A percentile compares a stretch with the other conserved stretches of the same genome.
These are phyloP conservation scores for Quadroppia sp. DNA, from an alignment of 2,888 invertebrate species.

Conservation along the genomic window DNA sequence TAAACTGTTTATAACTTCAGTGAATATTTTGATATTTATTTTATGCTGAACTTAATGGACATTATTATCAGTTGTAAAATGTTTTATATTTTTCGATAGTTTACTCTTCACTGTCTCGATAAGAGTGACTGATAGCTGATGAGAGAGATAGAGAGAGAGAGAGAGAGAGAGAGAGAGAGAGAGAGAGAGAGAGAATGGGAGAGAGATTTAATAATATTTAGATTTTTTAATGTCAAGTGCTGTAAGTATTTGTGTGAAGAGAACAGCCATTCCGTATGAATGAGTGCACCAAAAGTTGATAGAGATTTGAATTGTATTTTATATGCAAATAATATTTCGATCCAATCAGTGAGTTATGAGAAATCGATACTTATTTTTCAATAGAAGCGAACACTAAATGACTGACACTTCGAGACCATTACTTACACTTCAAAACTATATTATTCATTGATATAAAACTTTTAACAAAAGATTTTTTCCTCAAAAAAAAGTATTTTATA, in stretches of 20 bases:
- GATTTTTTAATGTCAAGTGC: neutral
- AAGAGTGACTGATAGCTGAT: neutral
- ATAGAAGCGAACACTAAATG: neutral
- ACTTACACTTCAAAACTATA: neutral
- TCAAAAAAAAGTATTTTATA: no score
- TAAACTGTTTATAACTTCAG: neutral
- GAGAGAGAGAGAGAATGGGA: neutral
- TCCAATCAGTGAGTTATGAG: slow-evolving; percentile 10
- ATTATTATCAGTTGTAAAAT: slow-evolving; percentile 28
- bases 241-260: neutral
- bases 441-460: no score
- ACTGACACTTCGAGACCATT: neutral
- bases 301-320: slow-evolving; percentile 6
- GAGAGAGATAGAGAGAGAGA: no score
- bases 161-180: neutral
- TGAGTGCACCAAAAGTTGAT: neutral
- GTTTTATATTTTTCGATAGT: slow-evolving; percentile 19
- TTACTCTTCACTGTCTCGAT: neutral
- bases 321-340: slow-evolving; percentile 6
- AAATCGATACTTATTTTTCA: slow-evolving; percentile 1
- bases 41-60: neutral
- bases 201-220: neutral
- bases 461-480: no score
- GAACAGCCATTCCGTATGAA: neutral
- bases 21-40: neutral